phyloP scores from a whole-genome alignment of 2,888 invertebrate species.

The Lasius fuliginosus region DNA sequence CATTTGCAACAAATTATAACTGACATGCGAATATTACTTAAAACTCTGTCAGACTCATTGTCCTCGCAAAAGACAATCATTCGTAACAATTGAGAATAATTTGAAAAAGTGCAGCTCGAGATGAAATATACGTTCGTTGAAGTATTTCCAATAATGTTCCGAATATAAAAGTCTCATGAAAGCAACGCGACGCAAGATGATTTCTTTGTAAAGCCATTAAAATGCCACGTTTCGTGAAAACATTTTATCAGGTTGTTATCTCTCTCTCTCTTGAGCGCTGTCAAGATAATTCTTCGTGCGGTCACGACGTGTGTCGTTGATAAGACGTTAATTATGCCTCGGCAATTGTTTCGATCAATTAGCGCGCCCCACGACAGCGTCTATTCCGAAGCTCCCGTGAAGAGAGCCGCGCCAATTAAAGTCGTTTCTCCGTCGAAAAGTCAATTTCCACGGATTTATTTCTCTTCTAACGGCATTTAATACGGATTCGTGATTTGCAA shows the following conservation, averaged over 20 bases:
- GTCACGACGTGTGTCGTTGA: constrained; percentile 75
- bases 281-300: constrained; percentile 1
- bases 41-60: not conserved
- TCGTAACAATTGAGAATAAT: not conserved
- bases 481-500: not conserved
- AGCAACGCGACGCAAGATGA: not conserved
- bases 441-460: constrained; percentile 77
- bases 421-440: constrained; percentile 75
- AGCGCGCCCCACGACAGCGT: constrained; percentile 69
- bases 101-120: constrained; percentile 3
- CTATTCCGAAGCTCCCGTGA: constrained; percentile 49
- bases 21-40: constrained; percentile 8
- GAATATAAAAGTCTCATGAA: not conserved
- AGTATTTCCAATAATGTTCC: constrained; percentile 18
- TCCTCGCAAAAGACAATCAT: not conserved
- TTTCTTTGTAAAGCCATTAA: constrained; percentile 2
- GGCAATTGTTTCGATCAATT: constrained; percentile 79
- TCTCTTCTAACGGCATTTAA: constrained; percentile 42
- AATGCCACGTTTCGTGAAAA: constrained; percentile 25
- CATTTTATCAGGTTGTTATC: constrained; percentile 21
- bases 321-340: constrained; percentile 77
- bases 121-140: not conserved
- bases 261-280: not conserved
- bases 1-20: constrained; percentile 2
- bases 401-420: constrained; percentile 75